Conservation (phyloP, 2,113 vertebrate species). For the Naja naja region DNA sequence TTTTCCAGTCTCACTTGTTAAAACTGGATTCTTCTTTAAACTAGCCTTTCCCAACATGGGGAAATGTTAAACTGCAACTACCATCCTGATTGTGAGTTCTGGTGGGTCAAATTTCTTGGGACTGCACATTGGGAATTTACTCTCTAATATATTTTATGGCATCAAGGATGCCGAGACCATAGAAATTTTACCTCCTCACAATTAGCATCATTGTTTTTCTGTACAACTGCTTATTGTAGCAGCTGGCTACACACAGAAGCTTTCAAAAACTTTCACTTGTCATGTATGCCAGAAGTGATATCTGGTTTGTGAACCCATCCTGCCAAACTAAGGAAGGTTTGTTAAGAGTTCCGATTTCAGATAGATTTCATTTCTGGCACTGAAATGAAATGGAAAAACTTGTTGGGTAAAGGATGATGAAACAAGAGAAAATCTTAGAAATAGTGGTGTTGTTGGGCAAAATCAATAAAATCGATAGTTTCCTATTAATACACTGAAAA, state of each 20-base stretch:
- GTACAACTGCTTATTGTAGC: neutral
- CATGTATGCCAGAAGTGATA: neutral
- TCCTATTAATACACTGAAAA: neutral
- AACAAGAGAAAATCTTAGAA: neutral
- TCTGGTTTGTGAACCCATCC: neutral
- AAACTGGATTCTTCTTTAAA: neutral
- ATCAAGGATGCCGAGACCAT: conserved; percentile 16
- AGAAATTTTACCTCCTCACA: conserved; percentile 19
- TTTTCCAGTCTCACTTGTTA: neutral
- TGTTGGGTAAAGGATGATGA: neutral
- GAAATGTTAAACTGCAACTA: neutral
- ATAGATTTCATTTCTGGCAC: neutral
- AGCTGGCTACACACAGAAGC: neutral
- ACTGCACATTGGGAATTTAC: neutral
- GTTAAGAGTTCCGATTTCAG: neutral
- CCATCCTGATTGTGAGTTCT: neutral
- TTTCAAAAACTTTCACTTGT: conserved; percentile 3
- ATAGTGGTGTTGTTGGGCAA: neutral
- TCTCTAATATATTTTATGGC: conserved; percentile 30
- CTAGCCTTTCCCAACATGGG: neutral
- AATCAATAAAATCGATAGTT: neutral
- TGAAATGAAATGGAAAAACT: neutral
- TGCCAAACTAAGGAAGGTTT: neutral
- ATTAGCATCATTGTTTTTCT: neutral
- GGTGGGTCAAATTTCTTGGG: neutral